phyloP scores from a whole-genome alignment of 2,888 invertebrate genomes.

The Cheilosia pagana region DNA sequence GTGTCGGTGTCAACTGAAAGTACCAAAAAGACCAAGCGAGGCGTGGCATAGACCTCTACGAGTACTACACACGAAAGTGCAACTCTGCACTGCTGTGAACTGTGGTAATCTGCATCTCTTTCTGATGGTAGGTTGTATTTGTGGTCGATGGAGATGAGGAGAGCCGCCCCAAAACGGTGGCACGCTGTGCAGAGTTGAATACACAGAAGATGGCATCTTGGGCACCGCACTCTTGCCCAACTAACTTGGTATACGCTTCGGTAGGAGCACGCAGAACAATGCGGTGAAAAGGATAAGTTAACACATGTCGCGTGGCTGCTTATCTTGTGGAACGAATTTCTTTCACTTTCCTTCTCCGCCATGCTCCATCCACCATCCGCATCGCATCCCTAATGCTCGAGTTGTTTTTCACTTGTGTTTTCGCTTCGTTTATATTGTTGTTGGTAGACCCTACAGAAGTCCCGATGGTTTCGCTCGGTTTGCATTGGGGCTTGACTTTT shows the following conservation, averaged over 20 bases:
- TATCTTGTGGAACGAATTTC: slow-evolving; percentile 52
- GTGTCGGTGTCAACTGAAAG: slow-evolving; percentile 33
- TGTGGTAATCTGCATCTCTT: slow-evolving; percentile 14
- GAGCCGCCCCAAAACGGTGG: slow-evolving; percentile 32
- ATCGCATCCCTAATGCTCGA: neutral
- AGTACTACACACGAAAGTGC: slow-evolving; percentile 4
- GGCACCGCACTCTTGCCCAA: slow-evolving; percentile 7
- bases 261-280: slow-evolving; percentile 31
- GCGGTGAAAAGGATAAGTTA: slow-evolving; percentile 60
- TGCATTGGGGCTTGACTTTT: slow-evolving; percentile 13
- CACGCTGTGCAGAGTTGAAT: slow-evolving; percentile 31
- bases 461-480: slow-evolving; percentile 6
- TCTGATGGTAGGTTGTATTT: neutral
- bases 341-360: neutral
- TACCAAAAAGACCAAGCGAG: slow-evolving; percentile 9
- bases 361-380: neutral
- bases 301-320: slow-evolving; percentile 73
- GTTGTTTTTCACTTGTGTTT: slow-evolving; percentile 32
- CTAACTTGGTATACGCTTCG: slow-evolving; percentile 36
- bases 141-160: neutral
- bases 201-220: slow-evolving; percentile 37
- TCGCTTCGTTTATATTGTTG: slow-evolving; percentile 1
- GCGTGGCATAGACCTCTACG: neutral
- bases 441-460: slow-evolving; percentile 13
- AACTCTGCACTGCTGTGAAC: too few species aligned